Conservation (phyloP, 2,797 vertebrate species). For the Gila robusta region DNA sequence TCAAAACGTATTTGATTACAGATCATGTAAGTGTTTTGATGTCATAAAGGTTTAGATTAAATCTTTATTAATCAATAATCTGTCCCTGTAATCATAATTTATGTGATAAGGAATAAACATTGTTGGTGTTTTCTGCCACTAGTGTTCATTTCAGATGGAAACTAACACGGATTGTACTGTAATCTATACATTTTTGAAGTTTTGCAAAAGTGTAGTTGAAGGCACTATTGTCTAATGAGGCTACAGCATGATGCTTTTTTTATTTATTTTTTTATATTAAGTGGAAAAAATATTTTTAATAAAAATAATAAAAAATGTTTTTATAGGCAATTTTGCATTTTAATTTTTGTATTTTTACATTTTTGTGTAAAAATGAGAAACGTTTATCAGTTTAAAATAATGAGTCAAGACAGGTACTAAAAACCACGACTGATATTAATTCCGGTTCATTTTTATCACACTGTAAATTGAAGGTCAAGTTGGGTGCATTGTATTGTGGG, state of each 20-base stretch:
- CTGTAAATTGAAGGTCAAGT: neutral
- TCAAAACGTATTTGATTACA: neutral
- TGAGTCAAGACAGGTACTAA: neutral
- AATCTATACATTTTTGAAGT: neutral
- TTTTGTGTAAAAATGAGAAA: neutral
- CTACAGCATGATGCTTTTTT: neutral
- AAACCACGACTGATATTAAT: neutral
- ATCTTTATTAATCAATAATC: neutral
- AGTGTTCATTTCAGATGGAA: neutral
- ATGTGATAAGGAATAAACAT: neutral
- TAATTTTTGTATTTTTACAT: neutral
- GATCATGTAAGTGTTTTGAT: neutral
- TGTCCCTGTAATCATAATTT: neutral
- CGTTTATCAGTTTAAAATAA: neutral
- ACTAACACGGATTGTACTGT: neutral
- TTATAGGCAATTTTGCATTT: neutral
- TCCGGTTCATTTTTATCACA: neutral
- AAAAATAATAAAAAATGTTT: too few relatives aligned
- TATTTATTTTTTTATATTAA: neutral
- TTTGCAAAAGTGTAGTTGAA: neutral
- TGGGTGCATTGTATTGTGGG: neutral
- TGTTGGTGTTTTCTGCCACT: neutral
- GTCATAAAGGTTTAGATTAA: neutral
- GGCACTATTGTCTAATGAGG: neutral
- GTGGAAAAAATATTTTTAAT: neutral